These are phyloP conservation scores for Myripristis murdjan DNA, from an alignment of 2,797 vertebrate species.

Conservation along the genomic window DNA sequence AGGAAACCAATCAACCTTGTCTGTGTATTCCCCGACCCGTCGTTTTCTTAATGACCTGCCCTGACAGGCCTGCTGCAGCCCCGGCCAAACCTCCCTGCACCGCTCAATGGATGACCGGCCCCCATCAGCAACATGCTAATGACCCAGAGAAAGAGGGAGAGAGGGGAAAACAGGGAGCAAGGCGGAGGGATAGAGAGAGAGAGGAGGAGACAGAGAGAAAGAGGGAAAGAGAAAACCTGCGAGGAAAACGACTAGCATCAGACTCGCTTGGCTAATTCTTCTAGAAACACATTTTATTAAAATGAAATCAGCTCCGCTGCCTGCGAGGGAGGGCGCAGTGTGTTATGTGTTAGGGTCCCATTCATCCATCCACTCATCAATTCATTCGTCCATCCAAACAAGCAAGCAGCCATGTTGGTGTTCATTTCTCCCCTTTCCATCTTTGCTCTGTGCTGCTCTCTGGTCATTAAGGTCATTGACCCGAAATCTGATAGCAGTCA, in stretches of 20 bases:
- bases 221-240: slow-evolving; percentile 23
- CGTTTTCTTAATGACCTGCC: slow-evolving; percentile 85
- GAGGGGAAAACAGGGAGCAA: neutral
- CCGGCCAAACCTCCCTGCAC: slow-evolving; percentile 65
- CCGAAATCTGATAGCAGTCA: slow-evolving; percentile 83
- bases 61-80: slow-evolving; percentile 80
- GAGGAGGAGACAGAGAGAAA: slow-evolving; percentile 7
- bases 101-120: slow-evolving; percentile 77
- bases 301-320: neutral
- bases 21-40: slow-evolving; percentile 83
- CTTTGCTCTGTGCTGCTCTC: slow-evolving; percentile 64
- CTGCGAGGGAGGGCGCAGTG: too few relatives aligned
- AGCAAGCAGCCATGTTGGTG: slow-evolving; percentile 44
- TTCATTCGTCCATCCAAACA: slow-evolving; percentile 30
- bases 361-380: slow-evolving; percentile 16
- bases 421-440: slow-evolving; percentile 69
- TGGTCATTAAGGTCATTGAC: slow-evolving; percentile 81
- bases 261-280: too few relatives aligned
- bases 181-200: neutral
- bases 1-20: slow-evolving; percentile 86
- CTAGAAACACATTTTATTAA: too few relatives aligned
- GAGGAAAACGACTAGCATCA: slow-evolving; percentile 7
- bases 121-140: slow-evolving; percentile 86
- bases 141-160: slow-evolving; percentile 60
- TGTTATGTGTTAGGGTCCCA: neutral